Evolutionary conservation across 2,113 vertebrate genomes (phyloP), one percentile per base, ranked within the genome.

Genomic region (Lycaon pictus): DNA sequence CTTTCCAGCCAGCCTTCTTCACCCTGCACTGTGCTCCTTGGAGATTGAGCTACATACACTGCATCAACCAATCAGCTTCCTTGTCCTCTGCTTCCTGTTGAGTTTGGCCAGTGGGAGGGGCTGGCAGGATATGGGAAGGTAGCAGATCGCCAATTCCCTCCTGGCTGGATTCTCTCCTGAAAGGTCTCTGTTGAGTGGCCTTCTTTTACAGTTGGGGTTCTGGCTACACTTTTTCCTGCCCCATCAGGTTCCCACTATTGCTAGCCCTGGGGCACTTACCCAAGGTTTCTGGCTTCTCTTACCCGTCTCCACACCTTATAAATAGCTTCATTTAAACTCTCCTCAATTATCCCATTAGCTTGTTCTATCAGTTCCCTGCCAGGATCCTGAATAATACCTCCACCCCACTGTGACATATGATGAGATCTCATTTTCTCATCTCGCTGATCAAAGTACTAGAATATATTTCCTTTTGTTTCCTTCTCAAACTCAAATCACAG

Each of bases 391-490:
- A 53, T 19, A n/a, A 88, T 53, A 48, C 1, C 11, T 17, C n/a
- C 32, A 48, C 35, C 4, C 29, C 20, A n/a, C 20, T 32, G 23
- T 60, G 71, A 55, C 27, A 65, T 1, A 12, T 19, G 27, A n/a
- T 65, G 22, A 5, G 27, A 53, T 58, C 81, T 85, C 60, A 81
- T 37, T 84, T 91, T 93, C 37, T 93, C 35, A 63, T 63, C 35
- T 93, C 58, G 13, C 35, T 27, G 25, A 43, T 37, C n/a, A 65
- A 88, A 90, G 35, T n/a, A 17, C 76, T 95, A 43, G 48, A 48
- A 85, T 43, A 35, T 35, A 55, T 80, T 88, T 88, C 37, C 48
- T 96, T 48, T 58, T 51, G 16, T 77, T 97, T 95, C 72, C 72
- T 83, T 82, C 94, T 95, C 35, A 91, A 92, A 79, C 1, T 2